Evolutionary conservation across 2,797 vertebrate genomes (phyloP).

Genomic region (Alfaro cultratus): DNA sequence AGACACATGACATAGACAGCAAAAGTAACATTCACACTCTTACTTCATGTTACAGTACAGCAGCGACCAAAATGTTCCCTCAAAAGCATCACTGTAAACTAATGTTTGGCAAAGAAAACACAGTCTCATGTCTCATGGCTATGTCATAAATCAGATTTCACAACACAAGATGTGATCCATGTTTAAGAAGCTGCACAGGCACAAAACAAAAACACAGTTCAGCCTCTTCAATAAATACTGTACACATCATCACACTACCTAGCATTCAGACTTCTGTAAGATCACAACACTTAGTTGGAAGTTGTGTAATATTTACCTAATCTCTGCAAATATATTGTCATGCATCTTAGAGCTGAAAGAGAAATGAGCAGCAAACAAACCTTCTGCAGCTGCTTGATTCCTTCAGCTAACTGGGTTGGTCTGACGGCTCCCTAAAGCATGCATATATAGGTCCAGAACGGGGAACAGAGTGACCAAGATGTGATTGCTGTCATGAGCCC

Average conservation of each 20-base stretch:
- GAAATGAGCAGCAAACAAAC: not conserved
- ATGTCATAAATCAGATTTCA: constrained; percentile 46
- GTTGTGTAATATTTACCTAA: constrained; percentile 39
- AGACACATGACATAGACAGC: constrained; percentile 66
- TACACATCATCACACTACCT: constrained; percentile 59
- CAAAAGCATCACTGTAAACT: constrained; percentile 26
- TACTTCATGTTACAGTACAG: constrained; percentile 58
- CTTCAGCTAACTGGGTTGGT: constrained; percentile 21
- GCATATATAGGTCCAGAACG: constrained; percentile 34
- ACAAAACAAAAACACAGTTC: constrained; percentile 41
- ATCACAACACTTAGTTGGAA: constrained; percentile 36
- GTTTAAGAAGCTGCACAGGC: constrained; percentile 42
- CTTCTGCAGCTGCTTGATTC: not conserved
- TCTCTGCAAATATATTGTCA: constrained; percentile 51
- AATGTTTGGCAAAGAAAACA: constrained; percentile 9
- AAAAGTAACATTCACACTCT: constrained; percentile 63
- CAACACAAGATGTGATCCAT: constrained; percentile 44
- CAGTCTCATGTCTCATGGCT: not conserved
- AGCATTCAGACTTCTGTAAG: constrained; percentile 48
- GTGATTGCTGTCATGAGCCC: constrained; percentile 63
- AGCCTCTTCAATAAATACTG: constrained; percentile 72
- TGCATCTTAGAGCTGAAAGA: constrained; percentile 39
- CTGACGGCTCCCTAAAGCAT: constrained; percentile 57
- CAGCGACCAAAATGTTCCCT: constrained; percentile 38
- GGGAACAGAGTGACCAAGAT: constrained; percentile 44